A percentile compares a stretch with the other conserved stretches of the same genome.
These are phyloP conservation scores for Caenorhabditis sulstoni DNA, from an alignment of 2,888 invertebrate species.

Conservation along the genomic window DNA sequence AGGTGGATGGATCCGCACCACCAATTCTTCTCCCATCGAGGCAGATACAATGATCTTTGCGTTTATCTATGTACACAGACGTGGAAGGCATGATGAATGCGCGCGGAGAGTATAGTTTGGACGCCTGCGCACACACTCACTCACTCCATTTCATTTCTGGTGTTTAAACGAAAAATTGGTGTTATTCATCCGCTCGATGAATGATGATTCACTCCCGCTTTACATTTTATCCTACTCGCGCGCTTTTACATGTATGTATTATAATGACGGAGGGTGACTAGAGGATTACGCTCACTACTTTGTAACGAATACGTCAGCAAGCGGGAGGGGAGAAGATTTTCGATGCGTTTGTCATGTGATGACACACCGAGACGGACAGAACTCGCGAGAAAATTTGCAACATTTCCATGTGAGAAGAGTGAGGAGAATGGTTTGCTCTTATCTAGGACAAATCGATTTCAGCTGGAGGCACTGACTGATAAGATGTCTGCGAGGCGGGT, in stretches of 20 bases:
- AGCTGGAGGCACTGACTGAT: background rate
- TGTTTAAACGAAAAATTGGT: background rate
- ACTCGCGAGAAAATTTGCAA: too few species aligned
- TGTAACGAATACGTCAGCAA: background rate
- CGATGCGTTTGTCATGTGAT: conserved; percentile 4
- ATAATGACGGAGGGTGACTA: conserved; percentile 8
- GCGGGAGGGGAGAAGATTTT: background rate
- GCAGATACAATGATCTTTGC: conserved; percentile 14
- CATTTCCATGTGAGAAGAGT: too few species aligned
- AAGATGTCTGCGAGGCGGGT: conserved; percentile 13
- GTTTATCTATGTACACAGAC: conserved; percentile 19
- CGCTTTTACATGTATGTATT: background rate
- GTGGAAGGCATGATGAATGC: conserved; percentile 8
- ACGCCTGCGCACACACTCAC: background rate
- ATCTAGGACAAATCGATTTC: too few species aligned
- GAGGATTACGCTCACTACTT: conserved; percentile 11
- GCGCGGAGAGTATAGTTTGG: conserved; percentile 16
- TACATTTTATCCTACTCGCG: background rate
- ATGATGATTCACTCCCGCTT: conserved; percentile 17
- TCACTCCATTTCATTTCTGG: conserved; percentile 3
- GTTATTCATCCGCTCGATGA: conserved; percentile 12
- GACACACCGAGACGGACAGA: background rate
- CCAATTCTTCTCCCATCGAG: background rate
- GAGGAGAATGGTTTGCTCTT: too few species aligned
- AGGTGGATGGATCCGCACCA: conserved; percentile 17